Evolutionary conservation across 1,140 invertebrate species (phyloP), one percentile per base, ranked within the genome.

Genomic region (Aradophagus sp.): DNA sequence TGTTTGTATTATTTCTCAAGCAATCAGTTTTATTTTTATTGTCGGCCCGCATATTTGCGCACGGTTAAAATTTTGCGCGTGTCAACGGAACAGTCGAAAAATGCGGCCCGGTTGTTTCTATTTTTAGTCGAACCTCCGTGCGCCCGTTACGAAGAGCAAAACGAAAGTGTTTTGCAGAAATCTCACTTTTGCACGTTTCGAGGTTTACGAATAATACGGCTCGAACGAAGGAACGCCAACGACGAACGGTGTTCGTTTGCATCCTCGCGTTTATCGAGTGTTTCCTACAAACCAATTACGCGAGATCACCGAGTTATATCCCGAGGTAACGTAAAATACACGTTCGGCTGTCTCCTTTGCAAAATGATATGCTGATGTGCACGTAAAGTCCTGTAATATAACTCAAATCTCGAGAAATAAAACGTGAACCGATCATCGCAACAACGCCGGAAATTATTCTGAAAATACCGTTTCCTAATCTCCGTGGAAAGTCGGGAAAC

Each of bases 261-360:
- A 55, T 47, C 16, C 35, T 48, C 44, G 27, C 13, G 34, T 42
- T 7, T 20, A 7, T 20, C 29, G 26, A 31, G 23, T 39, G 36
- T 35, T 19, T 11, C 38, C 39, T 5, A 55, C 27, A 42, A 59
- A 53, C 62, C 76, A 74, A 77, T 77, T 77, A 76, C 41, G 63
- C 47, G 38, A 20, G 36, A 76, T 45, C 58, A 47, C 38, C 47
- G 61, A 71, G 63, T 69, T 66, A 68, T 63, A 41, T 41, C 32
- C 42, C 32, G 29, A 11, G 38, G 19, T 11, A 53, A 27, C 23
- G 5, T 38, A 56, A 47, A 26, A 14, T 56, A 48, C 47, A 31
- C 41, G 35, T 8, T 15, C 16, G 15, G 11, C n/a, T n/a, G n/a
- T n/a, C n/a, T n/a, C n/a, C n/a, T n/a, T n/a, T n/a, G n/a, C n/a